Conservation (phyloP, 2,888 invertebrate genomes). For the Acleris cristana region DNA sequence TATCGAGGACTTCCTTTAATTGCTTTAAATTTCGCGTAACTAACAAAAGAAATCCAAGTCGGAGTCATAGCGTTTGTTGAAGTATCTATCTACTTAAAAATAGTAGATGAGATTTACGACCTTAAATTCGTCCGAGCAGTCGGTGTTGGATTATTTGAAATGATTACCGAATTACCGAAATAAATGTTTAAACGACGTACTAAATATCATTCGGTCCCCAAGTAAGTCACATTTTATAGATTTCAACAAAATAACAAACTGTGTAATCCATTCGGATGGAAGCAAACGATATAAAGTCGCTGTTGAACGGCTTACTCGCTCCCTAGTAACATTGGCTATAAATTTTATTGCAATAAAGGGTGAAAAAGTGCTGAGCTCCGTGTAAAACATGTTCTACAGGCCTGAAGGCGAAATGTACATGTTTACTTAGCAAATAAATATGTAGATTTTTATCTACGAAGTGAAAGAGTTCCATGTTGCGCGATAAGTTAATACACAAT, state of each 20-base stretch:
- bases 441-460: background rate
- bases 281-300: conserved; percentile 14
- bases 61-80: too few relatives aligned
- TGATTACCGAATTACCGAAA: background rate
- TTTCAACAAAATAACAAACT: background rate
- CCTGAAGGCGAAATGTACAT: conserved; percentile 2
- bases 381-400: conserved; percentile 20
- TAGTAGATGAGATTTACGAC: too few relatives aligned
- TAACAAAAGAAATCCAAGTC: too few relatives aligned
- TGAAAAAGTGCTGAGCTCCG: conserved; percentile 22
- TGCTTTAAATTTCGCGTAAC: too few relatives aligned
- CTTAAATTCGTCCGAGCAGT: background rate
- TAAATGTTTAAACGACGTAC: too few relatives aligned
- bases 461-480: background rate
- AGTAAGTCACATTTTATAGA: background rate
- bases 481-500: too few relatives aligned
- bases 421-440: conserved; percentile 14
- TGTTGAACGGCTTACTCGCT: conserved; percentile 27
- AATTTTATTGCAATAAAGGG: conserved; percentile 24
- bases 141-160: background rate
- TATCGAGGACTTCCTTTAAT: too few relatives aligned
- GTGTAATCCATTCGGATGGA: background rate
- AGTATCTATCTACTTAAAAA: too few relatives aligned
- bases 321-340: conserved; percentile 33
- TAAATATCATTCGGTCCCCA: background rate